Percentiles rank a stretch among this genome's conserved stretches.
Conservation (phyloP, 1,140 invertebrate genomes). For the Philopotamus ludificatus region DNA sequence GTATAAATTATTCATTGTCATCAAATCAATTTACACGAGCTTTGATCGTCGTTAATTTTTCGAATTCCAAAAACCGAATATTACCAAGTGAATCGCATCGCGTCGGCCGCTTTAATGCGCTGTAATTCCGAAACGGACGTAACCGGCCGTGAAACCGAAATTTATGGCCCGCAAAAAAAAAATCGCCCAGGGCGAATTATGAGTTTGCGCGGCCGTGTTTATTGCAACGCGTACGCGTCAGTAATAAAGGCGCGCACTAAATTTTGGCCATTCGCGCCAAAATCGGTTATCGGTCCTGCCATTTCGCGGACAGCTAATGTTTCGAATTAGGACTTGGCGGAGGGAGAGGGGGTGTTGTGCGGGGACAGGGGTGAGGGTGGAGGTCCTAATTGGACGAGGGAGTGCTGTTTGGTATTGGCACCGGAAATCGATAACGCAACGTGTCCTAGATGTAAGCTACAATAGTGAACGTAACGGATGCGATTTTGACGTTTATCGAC, state of each 20-base stretch:
- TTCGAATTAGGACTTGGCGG: not conserved
- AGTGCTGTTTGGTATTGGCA: too few species aligned
- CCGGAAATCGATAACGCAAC: too few species aligned
- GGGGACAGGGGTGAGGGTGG: too few species aligned
- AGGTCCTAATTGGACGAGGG: not conserved
- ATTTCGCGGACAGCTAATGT: not conserved
- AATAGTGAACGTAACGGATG: too few species aligned
- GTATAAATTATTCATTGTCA: too few species aligned
- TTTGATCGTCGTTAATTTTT: not conserved
- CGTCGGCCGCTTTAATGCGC: not conserved
- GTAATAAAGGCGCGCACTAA: not conserved
- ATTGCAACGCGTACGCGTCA: not conserved
- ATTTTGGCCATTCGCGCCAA: not conserved
- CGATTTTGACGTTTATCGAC: too few species aligned
- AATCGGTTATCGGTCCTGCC: not conserved
- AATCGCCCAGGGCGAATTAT: not conserved
- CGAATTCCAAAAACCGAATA: not conserved
- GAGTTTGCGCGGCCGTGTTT: not conserved
- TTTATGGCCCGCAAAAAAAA: not conserved
- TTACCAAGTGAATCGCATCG: not conserved
- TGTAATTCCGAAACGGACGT: not conserved
- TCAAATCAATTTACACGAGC: not conserved
- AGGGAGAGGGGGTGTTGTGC: too few species aligned
- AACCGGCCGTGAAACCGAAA: not conserved
- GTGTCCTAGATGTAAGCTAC: too few species aligned